Evolutionary conservation across 2,797 vertebrate genomes (phyloP), one percentile per base, ranked within the genome.

Genomic region (Clarias laeviceps): DNA sequence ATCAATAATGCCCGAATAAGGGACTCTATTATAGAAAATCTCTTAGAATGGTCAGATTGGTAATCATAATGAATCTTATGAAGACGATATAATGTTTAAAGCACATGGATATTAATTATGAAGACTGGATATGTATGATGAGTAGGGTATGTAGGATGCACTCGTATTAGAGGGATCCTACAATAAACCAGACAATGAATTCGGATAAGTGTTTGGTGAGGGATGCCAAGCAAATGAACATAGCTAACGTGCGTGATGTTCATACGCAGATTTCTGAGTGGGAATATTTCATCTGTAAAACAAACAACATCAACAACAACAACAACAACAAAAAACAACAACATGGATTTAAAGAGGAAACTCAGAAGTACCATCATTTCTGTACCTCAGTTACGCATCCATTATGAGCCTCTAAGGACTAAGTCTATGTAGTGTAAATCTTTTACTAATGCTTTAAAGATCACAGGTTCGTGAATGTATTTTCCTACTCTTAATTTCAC

Each of bases 221-320:
- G 79, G 72, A 80, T 50, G 82, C 17, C 54, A 86, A 56, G 70
- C 74, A 57, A 56, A 24, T 85, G 27, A 82, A 72, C 65, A 80
- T 4, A 11, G 64, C 34, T 66, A 82, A 32, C 22, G 32, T 45
- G 29, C 2, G 54, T 59, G 2, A 73, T 22, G 66, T 22, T 85
- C 5, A 22, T 50, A 56, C 5, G 2, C 0, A 0, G 57, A 32
- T 66, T 6, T 81, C 45, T 80, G 78, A 37, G 29, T n/a, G 57
- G 22, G 20, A 57, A 32, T 61, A 8, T 61, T 61, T 78, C 32
- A 59, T 4, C 11, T 24, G 29, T 59, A 12, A 37, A 61, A 57
- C 9, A 24, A 22, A 40, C 24, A 72, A 12, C 40, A 24, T 24
- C 18, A 32, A 29, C 17, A 18, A 56, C 7, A 29, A 2, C 7